Evolutionary conservation across 2,888 invertebrate genomes (phyloP).

Genomic region (Aspidiotus destructor): DNA sequence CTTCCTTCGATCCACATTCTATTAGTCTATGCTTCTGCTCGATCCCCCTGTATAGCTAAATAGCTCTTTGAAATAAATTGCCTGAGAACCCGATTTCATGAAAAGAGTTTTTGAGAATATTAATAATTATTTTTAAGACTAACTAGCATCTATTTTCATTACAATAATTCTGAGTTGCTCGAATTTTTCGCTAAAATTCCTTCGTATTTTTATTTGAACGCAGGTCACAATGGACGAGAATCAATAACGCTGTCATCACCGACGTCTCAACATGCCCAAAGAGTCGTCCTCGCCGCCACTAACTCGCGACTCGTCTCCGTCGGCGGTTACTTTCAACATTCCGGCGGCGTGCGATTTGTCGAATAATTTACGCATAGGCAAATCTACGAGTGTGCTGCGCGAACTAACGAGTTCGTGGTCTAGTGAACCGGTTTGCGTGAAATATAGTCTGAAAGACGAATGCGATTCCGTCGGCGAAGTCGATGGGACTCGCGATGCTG

Average conservation of each 20-base stretch:
- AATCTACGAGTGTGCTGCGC: conserved; percentile 13
- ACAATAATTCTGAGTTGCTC: too few species aligned
- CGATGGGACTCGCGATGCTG: not conserved
- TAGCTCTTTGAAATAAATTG: not conserved
- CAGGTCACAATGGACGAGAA: too few species aligned
- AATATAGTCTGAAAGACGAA: conserved; percentile 29
- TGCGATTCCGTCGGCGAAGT: conserved; percentile 15
- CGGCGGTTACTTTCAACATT: conserved; percentile 15
- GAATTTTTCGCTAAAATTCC: too few species aligned
- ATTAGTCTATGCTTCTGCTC: too few species aligned
- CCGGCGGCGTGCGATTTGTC: not conserved
- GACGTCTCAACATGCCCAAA: conserved; percentile 1
- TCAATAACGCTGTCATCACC: too few species aligned
- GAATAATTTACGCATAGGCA: conserved; percentile 4
- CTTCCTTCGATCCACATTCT: too few species aligned
- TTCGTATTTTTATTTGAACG: too few species aligned
- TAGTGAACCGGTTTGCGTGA: conserved; percentile 28
- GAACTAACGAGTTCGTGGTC: conserved; percentile 29
- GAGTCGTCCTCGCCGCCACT: not conserved
- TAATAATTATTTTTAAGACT: too few species aligned
- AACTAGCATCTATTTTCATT: too few species aligned
- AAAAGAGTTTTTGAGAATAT: too few species aligned
- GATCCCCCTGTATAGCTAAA: too few species aligned
- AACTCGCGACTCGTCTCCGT: not conserved
- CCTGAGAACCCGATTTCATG: too few species aligned